Percentiles rank a stretch among this genome's conserved stretches.
phyloP scores from a whole-genome alignment of 2,113 vertebrate genomes.

The Paracanthobrama guichenoti region DNA sequence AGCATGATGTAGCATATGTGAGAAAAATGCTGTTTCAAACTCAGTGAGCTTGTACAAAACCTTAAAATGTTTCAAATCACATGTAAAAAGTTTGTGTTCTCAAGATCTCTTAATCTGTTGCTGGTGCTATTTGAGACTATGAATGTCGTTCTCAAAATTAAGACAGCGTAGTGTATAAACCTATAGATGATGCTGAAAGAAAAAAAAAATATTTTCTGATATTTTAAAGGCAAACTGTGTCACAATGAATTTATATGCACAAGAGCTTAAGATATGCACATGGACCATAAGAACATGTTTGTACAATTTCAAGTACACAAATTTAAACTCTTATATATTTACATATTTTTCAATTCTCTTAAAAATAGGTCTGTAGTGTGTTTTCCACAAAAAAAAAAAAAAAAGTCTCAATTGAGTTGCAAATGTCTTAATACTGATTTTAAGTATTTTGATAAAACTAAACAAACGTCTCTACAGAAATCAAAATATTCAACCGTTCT shows the following conservation, averaged over 20 bases:
- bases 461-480: neutral
- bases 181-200: neutral
- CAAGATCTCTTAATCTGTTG: neutral
- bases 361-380: conserved; percentile 24
- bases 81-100: neutral
- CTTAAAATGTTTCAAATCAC: neutral
- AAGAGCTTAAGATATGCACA: neutral
- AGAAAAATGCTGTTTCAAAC: neutral
- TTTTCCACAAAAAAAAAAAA: neutral
- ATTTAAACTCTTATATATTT: conserved; percentile 21
- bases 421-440: conserved; percentile 20
- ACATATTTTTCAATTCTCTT: conserved; percentile 13
- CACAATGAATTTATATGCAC: conserved; percentile 13
- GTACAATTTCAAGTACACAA: conserved; percentile 38
- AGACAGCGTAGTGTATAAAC: neutral
- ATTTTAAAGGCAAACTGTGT: conserved; percentile 35
- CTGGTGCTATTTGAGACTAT: conserved; percentile 31
- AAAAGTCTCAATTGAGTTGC: neutral
- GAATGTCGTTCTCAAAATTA: conserved; percentile 2
- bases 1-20: neutral
- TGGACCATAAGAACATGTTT: conserved; percentile 17
- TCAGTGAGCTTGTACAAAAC: neutral
- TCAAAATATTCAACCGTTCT: neutral
- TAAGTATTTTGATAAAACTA: neutral
- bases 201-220: neutral